Base-by-base conservation (phyloP, 2,888 invertebrate species). In the Oligia latruncula region DNA sequence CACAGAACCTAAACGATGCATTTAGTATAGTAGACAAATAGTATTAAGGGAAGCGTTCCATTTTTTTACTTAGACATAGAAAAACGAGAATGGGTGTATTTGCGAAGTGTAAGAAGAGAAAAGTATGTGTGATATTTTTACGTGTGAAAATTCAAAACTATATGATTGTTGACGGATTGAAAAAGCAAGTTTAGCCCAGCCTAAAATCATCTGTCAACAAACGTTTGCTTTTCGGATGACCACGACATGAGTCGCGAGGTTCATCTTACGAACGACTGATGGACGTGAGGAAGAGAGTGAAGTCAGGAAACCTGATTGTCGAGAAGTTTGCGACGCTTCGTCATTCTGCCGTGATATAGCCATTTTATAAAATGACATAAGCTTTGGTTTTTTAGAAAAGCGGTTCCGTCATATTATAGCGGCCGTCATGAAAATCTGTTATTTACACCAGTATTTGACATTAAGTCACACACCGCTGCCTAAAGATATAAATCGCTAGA, bases 1-100 rank as follows among this genome's bases (percentile, higher is more conserved):
- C 96, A 20, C 97, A 97, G 89, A 97, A 97, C 80, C 87, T 96
- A n/a, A 96, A 97, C 77, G 96, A 96, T 86, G 96, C 94, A 73
- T 97, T 97, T 92, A 95, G 96, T 92, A 94, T 95, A 94, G 91
- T 95, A 23, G 93, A 95, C 83, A 93, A 94, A 84, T 92, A 91
- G 76, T 70, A 71, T n/a, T 70, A 75, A 67, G 20, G 46, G 8
- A 17, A 40, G 52, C 23, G 0, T 65, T 43, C 3, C 35, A 46
- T 67, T 35, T 23, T 43, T 68, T 58, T 13, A 74, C 13, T 55
- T 64, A 35, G 75, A 55, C n/a, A 65, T 35, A 49, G 9, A 68
- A 52, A 71, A 40, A 65, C 49, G 9, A 68, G 58, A 64, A 52
- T 60, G 29, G 29, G 29, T 29, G 65, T 82, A 46, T 64, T 58